phyloP scores from a whole-genome alignment of 2,113 vertebrate genomes.

The Scytalopus superciliaris region DNA sequence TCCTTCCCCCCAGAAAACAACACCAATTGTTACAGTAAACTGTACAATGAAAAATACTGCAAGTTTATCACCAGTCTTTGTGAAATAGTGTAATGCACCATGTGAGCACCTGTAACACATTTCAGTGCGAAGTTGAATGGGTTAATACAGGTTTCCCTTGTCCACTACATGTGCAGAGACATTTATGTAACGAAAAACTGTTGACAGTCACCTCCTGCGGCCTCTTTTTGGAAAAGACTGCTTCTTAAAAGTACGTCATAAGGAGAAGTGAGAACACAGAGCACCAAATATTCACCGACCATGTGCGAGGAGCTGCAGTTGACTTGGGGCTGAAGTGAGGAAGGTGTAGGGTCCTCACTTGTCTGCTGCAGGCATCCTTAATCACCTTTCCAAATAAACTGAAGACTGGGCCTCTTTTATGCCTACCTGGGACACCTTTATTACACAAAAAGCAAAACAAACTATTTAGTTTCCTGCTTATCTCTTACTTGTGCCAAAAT shows the following conservation, averaged over 20 bases:
- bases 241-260: background rate
- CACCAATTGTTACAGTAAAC: background rate
- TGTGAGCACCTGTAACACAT: background rate
- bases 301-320: background rate
- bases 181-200: background rate
- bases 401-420: background rate
- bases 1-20: fast-evolving
- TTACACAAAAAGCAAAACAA: background rate
- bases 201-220: background rate
- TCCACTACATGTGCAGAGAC: background rate
- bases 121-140: background rate
- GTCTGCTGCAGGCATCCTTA: background rate
- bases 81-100: background rate
- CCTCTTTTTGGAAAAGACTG: background rate
- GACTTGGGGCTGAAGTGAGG: background rate
- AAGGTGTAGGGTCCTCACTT: background rate
- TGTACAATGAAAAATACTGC: background rate
- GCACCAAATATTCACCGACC: background rate
- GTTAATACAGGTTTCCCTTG: background rate
- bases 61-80: background rate
- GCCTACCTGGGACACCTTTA: background rate
- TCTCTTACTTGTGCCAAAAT: background rate
- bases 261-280: background rate
- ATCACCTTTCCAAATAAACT: background rate
- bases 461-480: background rate